A percentile compares a stretch with the other conserved stretches of the same genome.
phyloP scores from a whole-genome alignment of 2,888 invertebrate genomes.

The Frankliniella fusca region DNA sequence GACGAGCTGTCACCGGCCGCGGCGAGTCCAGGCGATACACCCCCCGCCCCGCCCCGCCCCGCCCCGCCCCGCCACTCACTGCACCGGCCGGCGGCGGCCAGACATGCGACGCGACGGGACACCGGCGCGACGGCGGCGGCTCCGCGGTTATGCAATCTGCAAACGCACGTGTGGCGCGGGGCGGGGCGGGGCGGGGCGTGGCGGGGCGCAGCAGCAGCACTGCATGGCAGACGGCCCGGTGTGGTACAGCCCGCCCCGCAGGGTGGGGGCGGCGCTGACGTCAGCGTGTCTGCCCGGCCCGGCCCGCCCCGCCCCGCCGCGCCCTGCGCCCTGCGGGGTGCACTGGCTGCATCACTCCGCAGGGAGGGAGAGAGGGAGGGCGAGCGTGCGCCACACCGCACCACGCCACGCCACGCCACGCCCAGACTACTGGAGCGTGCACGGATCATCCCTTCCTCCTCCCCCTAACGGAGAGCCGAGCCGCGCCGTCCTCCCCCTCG shows the following conservation, averaged over 20 bases:
- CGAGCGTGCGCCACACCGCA: not conserved
- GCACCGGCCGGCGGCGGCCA: not conserved
- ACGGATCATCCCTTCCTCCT: not conserved
- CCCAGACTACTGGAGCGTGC: not conserved
- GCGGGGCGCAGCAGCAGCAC: not conserved
- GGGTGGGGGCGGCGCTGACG: conserved; percentile 1
- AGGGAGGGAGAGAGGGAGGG: not conserved
- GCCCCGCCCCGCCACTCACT: not conserved
- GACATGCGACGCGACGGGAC: not conserved
- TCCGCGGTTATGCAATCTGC: conserved; percentile 20
- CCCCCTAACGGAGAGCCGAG: not conserved
- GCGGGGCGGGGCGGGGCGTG: not conserved
- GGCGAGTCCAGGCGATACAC: not conserved
- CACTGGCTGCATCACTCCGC: not conserved
- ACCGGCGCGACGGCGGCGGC: not conserved
- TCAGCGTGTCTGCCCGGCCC: not conserved
- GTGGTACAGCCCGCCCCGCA: not conserved
- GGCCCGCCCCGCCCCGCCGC: not conserved
- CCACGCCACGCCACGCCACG: not conserved
- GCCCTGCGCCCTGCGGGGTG: not conserved
- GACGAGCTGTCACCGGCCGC: not conserved
- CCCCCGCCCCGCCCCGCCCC: not conserved
- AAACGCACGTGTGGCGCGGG: not conserved
- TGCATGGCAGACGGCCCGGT: not conserved
- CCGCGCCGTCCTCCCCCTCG: not conserved